Base-by-base conservation (phyloP, 2,113 vertebrate species). In the Oryzias woworae region DNA sequence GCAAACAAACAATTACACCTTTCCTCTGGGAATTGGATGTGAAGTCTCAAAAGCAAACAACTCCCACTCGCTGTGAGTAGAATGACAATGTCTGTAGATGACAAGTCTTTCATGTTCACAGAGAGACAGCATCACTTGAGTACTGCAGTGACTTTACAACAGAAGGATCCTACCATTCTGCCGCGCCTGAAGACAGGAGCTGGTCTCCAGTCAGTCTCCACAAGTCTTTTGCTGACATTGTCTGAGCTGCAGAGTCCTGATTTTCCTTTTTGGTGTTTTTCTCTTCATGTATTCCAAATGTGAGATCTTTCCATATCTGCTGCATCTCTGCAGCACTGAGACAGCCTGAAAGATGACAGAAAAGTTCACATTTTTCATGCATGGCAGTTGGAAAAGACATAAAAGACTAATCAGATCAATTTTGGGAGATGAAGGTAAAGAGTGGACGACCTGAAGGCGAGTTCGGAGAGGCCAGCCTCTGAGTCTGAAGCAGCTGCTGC, bases 221-320 rank as follows among this genome's bases (percentile, higher is more conserved):
- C 43, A 91, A 90, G 79, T 89, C 93, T 92, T 94, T 93, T 82
- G 92, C 89, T 81, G 93, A 87, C 88, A 80, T 84, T 89, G 88
- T 91, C 89, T 91, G 91, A 89, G 87, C 90, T 84, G 88, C 85
- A 87, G 90, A 53, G 41, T 65, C 57, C 24, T 47, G 54, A 15
- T n/a, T 36, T 12, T 14, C 20, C 18, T 57, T 78, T 2, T 7
- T 26, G 2, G 44, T 2, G 36, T 20, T 52, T 68, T 85, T 73
- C 7, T 72, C 68, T 22, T 75, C 77, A 2, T 13, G 23, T 17
- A 42, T 2, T 47, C 90, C 91, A 62, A 89, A 91, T 79, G 91
- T 94, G 87, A 96, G 92, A 89, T 96, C 95, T 90, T 94, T 95
- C 95, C 94, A 96, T 80, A 95, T 89, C 83, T 94, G 94, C 90